Evolutionary conservation across 2,797 vertebrate species (phyloP).

Genomic region (Hydrocynus forskahlii): DNA sequence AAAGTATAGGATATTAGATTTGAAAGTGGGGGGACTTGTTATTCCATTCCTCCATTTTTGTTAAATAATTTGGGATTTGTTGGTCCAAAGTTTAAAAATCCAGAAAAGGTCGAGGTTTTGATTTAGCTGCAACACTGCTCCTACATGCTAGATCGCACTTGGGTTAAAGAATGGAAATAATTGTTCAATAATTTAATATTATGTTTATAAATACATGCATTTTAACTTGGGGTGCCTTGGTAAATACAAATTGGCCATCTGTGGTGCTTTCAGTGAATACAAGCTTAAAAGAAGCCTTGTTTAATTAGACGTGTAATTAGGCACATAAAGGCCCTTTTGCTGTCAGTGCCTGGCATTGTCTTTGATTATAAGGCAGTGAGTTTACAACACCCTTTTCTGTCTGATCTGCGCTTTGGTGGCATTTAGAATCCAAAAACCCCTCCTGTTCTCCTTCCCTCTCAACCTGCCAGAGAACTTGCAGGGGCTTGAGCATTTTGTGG

Average conservation of each 20-base stretch:
- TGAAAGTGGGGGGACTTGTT: too few relatives aligned
- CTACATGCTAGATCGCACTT: too few relatives aligned
- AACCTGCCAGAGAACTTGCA: neutral
- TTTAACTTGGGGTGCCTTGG: neutral
- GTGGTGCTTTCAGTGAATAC: neutral
- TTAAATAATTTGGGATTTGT: too few relatives aligned
- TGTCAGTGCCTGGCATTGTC: neutral
- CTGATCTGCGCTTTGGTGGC: neutral
- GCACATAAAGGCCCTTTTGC: neutral
- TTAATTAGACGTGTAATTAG: constrained; percentile 1
- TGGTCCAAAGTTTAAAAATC: too few relatives aligned
- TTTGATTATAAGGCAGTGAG: constrained; percentile 10
- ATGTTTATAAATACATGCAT: too few relatives aligned
- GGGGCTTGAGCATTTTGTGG: neutral
- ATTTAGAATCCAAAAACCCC: neutral
- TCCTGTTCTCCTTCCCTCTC: neutral
- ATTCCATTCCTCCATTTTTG: too few relatives aligned
- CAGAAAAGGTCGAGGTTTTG: too few relatives aligned
- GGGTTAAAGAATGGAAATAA: too few relatives aligned
- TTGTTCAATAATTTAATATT: too few relatives aligned
- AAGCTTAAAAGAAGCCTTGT: neutral
- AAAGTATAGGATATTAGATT: too few relatives aligned
- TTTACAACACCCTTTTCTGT: constrained; percentile 1
- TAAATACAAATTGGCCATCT: neutral
- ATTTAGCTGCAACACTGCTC: too few relatives aligned